These are phyloP conservation scores for Rynchops niger DNA, from an alignment of 2,113 vertebrate genomes.

Conservation along the genomic window DNA sequence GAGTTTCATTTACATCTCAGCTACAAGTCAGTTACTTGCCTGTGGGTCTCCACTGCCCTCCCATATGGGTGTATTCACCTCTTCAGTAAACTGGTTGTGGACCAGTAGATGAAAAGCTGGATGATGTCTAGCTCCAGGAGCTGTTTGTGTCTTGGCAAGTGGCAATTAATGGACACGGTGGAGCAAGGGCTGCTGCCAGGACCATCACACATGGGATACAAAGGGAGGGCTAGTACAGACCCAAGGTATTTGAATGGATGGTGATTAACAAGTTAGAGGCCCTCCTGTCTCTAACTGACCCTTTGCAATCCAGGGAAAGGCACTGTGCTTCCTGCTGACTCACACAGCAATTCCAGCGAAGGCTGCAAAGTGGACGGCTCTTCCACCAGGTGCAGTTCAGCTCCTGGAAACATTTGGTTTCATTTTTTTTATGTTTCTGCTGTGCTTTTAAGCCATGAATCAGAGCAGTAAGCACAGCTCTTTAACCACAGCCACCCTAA, in stretches of 20 bases:
- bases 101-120: not conserved
- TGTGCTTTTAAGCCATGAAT: not conserved
- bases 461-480: not conserved
- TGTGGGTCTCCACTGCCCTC: not conserved
- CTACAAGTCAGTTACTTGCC: not conserved
- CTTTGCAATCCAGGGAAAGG: not conserved
- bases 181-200: not conserved
- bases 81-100: not conserved
- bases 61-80: not conserved
- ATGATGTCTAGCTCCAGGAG: not conserved
- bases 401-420: not conserved
- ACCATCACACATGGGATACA: not conserved
- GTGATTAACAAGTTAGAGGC: not conserved
- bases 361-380: accelerated
- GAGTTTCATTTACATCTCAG: not conserved
- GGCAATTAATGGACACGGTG: no score
- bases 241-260: not conserved
- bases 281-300: not conserved
- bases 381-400: not conserved
- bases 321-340: not conserved
- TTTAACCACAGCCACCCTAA: not conserved
- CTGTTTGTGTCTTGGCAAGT: not conserved
- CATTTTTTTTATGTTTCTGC: not conserved
- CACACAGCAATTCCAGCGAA: not conserved
- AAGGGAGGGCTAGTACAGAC: not conserved